Base-by-base conservation (phyloP, 2,888 invertebrate genomes). In the Trissolcus brochymenae region DNA sequence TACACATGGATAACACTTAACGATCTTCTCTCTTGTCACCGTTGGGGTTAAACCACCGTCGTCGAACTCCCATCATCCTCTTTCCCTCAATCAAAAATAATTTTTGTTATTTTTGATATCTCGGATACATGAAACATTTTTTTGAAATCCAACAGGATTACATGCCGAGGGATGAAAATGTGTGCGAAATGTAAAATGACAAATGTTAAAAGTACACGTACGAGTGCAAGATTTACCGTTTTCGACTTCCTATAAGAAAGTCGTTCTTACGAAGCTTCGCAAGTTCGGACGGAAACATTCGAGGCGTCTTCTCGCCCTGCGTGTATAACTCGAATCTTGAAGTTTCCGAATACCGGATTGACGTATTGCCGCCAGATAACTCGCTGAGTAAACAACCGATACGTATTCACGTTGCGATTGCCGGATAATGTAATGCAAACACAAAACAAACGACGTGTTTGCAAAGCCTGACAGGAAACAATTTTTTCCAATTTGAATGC, bases 331-430 rank as follows among this genome's bases (percentile, higher is more conserved):
- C 79, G 78, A 80, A 80, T 83, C 76, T 66, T 73, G 81, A 84
- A 84, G 79, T 84, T 86, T 83, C 65, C 80, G 81, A 83, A 83
- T 84, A 84, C 83, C 82, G 84, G 82, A 88, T 87, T 87, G 87
- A 88, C 86, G 87, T 87, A 88, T 87, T 84, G 85, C 84, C 81
- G 79, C 80, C 83, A 85, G 84, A 87, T 85, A 85, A 83, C 84
- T 66, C 79, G 79, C 80, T 78, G 80, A 82, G 87, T 88, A 88
- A 88, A 88, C 88, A 88, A 88, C 82, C 85, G 82, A 84, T 86
- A 84, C 82, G 83, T 83, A 82, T 83, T 84, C 82, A 80, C 78
- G 78, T 80, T 76, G 80, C 78, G 73, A 74, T 66, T 19, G 41
- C 80, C 65, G 71, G 73, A 68, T 70, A 78, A 78, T 74, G 67